These are phyloP conservation scores for Pristionchus entomophagus DNA, from an alignment of 2,888 invertebrate species.

Conservation along the genomic window DNA sequence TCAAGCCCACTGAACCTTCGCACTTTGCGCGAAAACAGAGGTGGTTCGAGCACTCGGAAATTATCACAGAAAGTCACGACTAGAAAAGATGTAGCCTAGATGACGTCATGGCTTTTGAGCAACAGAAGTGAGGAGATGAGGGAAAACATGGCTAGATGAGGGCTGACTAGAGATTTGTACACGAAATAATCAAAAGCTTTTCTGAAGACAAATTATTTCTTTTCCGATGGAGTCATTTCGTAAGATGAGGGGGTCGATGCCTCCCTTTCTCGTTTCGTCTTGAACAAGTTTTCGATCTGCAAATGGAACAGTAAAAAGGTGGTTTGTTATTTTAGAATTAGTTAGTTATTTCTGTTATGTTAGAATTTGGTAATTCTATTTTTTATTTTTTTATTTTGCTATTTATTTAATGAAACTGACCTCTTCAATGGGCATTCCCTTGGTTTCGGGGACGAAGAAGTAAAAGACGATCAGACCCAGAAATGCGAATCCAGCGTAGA, in stretches of 20 bases:
- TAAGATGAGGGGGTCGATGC: not conserved
- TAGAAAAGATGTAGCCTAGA: not conserved
- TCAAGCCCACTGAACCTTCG: not conserved
- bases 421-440: constrained; percentile 79
- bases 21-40: not conserved
- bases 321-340: not conserved
- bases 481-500: constrained; percentile 78
- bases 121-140: not conserved
- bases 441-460: constrained; percentile 79
- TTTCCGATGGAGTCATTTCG: not conserved
- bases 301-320: too few species aligned
- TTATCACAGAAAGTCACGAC: not conserved
- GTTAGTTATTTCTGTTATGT: not conserved
- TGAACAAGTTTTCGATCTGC: constrained; percentile 43
- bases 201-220: not conserved
- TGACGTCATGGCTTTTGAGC: not conserved
- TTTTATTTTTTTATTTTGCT: not conserved
- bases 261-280: constrained; percentile 24
- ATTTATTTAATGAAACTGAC: constrained; percentile 62
- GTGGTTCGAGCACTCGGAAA: not conserved
- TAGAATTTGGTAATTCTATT: not conserved
- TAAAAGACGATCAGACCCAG: constrained; percentile 78
- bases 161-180: constrained; percentile 35
- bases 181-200: not conserved
- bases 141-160: not conserved